Base-by-base conservation (phyloP, 2,113 vertebrate genomes). In the Beaufortia kweichowensis region DNA sequence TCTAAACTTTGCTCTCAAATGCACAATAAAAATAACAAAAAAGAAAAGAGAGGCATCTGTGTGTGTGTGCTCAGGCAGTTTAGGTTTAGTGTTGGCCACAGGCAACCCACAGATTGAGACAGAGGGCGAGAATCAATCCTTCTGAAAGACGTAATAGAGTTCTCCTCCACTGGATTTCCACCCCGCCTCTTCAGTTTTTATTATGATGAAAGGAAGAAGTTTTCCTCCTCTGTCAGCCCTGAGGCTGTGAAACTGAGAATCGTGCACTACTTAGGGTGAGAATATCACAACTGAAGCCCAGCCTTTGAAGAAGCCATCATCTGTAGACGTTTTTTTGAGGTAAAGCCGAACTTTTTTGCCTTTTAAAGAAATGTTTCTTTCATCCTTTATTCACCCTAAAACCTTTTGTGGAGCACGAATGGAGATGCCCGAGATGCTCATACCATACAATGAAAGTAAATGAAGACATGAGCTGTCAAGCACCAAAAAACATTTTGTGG, bases 91-190 rank as follows among this genome's bases (percentile, higher is more conserved):
- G 29, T 29, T 26, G 66, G 50, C 69, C 53, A 24, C 48, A 26
- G 65, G 24, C 33, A 69, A 64, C 56, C 23, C 39, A 69, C 67
- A 69, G 74, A 69, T 21, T 61, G 39, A 70, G 64, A 43, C 17
- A n/a, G 33, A 48, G 7, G 43, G 12, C 26, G 19, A 48, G 35
- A 80, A 88, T 88, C 82, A 85, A 85, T 88, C 74, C 80, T 83
- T 33, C 65, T 66, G 53, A 73, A 66, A 61, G 69, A 57, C 63
- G 39, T 66, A 70, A 66, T 71, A 9, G 39, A 43, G 21, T 29
- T 85, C 83, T 79, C 48, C 57, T 46, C 60, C 61, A 41, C 67
- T 43, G 56, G 53, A 77, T 33, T 60, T 41, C 63, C 57, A 64
- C n/a, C n/a, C 57, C 41, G 15, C 82, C 75, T 83, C 69, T 66